Conservation (phyloP, 1,140 invertebrate genomes). For the Macrobrachium rosenbergii region DNA sequence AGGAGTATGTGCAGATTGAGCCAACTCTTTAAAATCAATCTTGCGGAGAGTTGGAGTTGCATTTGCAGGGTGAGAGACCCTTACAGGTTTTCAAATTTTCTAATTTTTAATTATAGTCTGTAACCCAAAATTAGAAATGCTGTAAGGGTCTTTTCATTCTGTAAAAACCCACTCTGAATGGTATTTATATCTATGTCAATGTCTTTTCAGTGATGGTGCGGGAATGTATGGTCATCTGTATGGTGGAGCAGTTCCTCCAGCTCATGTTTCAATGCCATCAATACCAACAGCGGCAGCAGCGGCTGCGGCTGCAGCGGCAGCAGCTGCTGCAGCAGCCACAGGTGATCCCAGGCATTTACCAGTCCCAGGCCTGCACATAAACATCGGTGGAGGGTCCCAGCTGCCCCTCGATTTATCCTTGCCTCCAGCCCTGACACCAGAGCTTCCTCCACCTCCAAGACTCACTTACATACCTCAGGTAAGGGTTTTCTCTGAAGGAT, state of each 20-base stretch:
- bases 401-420: slow-evolving; percentile 56
- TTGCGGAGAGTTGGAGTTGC: no score
- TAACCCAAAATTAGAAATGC: no score
- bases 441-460: slow-evolving; percentile 64
- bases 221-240: slow-evolving; percentile 43
- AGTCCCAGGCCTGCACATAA: slow-evolving; percentile 47
- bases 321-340: slow-evolving; percentile 54
- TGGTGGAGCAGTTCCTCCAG: slow-evolving; percentile 43
- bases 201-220: slow-evolving; percentile 36
- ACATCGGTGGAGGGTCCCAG: slow-evolving; percentile 46
- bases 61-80: no score
- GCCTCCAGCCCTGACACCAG: slow-evolving; percentile 56
- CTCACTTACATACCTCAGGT: slow-evolving; percentile 61
- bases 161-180: background rate
- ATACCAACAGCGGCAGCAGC: slow-evolving; percentile 63
- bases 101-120: no score
- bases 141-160: no score
- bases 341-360: slow-evolving; percentile 46
- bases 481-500: background rate
- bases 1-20: no score
- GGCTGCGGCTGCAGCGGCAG: slow-evolving; percentile 50
- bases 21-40: no score
- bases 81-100: no score
- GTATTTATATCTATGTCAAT: slow-evolving; percentile 19
- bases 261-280: slow-evolving; percentile 54